Evolutionary conservation across 2,888 invertebrate species (phyloP).

Genomic region (Stenchaetothrips biformis): DNA sequence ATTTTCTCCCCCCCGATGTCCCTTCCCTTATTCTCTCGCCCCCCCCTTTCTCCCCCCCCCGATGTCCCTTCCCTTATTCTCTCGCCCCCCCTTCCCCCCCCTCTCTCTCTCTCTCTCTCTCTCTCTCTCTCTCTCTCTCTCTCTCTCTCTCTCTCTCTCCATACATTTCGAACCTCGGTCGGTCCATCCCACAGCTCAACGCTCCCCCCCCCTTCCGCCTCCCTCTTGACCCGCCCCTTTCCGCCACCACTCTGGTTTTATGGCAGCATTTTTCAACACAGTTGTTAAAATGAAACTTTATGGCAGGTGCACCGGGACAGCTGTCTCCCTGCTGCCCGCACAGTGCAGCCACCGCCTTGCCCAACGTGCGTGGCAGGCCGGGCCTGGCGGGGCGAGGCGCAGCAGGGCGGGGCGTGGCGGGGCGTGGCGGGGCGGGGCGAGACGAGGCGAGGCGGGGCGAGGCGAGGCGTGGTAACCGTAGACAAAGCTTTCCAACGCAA

Average conservation of each 20-base stretch:
- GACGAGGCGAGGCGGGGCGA: too few species aligned
- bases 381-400: background rate
- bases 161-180: background rate
- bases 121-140: background rate
- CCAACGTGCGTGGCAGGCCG: background rate
- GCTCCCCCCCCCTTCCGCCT: too few species aligned
- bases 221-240: background rate
- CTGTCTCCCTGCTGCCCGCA: background rate
- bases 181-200: too few species aligned
- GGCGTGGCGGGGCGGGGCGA: background rate
- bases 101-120: background rate
- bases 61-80: too few species aligned
- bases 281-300: constrained; percentile 13
- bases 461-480: background rate
- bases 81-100: background rate
- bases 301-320: background rate
- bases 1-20: background rate
- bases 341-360: background rate
- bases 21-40: background rate
- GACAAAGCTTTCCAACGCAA: background rate
- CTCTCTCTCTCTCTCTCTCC: background rate
- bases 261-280: constrained; percentile 13
- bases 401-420: background rate
- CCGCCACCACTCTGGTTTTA: background rate
- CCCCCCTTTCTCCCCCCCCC: background rate